Evolutionary conservation across 2,113 vertebrate species (phyloP), one percentile per base, ranked within the genome.

Genomic region (Riparia riparia): DNA sequence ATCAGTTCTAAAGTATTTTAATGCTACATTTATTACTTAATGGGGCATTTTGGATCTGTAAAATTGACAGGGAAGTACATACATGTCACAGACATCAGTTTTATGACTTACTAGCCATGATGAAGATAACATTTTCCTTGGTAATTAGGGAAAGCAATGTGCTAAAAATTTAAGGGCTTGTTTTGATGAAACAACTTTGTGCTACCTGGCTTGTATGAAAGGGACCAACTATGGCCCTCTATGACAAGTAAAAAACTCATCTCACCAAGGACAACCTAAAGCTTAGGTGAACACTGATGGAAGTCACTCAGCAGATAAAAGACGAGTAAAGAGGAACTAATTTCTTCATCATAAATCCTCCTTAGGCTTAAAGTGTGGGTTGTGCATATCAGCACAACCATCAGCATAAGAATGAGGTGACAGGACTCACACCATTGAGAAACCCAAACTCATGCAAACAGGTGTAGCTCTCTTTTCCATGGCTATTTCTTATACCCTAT

Each of bases 161-260:
- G 8, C 20, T 78, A 68, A 82, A 82, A 73, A 58, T 25, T 22
- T 41, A 65, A 82, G 64, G 5, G 3, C 8, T 12, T 68, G 3
- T 74, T 85, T 79, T 79, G 21, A 64, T 28, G 12, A 82, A 85
- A 4, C 1, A 68, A 47, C 49, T 88, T 85, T 56, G 10, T n/a
- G 5, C 7, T 45, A 20, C 49, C 34, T 1, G 2, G 7, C 18
- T 66, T 80, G 16, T 37, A 70, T 3, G 56, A 41, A 76, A 44
- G 7, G 7, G 29, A 82, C 4, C 6, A 79, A 5, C 14, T 45
- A 11, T n/a, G 31, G 25, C 1, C 54, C 9, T 0, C 0, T 34
- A 29, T 12, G 10, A 39, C 4, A 54, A 63, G 20, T 6, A 78
- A 63, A 86, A 76, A 65, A 47, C 20, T 79, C 12, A 56, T 24